These are phyloP conservation scores for Steatocranus sp. DNA, from an alignment of 2,797 vertebrate genomes.

Conservation along the genomic window DNA sequence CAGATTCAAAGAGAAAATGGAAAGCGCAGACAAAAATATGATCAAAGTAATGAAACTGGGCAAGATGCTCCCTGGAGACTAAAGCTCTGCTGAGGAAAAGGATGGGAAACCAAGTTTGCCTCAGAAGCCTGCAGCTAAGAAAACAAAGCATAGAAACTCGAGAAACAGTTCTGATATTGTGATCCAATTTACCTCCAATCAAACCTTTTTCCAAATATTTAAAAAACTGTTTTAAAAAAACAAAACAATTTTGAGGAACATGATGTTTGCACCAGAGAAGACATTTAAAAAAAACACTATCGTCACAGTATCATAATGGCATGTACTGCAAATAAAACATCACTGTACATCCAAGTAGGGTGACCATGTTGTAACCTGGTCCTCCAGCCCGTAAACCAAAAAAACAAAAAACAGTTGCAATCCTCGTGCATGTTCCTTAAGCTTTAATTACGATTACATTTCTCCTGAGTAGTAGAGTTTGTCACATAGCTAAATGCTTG, in stretches of 20 bases:
- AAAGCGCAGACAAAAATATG: not conserved
- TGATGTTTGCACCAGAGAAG: not conserved
- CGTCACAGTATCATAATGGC: not conserved
- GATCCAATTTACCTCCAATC: not conserved
- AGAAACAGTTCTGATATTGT: not conserved
- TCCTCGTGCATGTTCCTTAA: not conserved
- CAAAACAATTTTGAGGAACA: not conserved
- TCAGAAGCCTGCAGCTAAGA: not conserved
- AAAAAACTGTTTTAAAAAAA: not conserved
- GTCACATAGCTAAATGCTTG: not conserved
- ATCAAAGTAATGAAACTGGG: slow-evolving; percentile 11
- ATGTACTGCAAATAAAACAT: not conserved
- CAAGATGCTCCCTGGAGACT: not conserved
- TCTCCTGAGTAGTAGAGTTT: not conserved
- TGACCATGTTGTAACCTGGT: not conserved
- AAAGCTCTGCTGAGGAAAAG: not conserved
- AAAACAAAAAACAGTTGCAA: not conserved
- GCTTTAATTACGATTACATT: not conserved
- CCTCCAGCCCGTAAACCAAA: not conserved
- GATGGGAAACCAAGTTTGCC: not conserved
- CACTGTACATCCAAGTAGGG: not conserved
- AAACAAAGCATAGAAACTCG: not conserved
- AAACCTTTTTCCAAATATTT: not conserved
- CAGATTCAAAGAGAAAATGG: not conserved
- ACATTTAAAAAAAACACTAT: not conserved